Base-by-base conservation (phyloP, 2,797 vertebrate genomes). In the Neoniphon sammara region DNA sequence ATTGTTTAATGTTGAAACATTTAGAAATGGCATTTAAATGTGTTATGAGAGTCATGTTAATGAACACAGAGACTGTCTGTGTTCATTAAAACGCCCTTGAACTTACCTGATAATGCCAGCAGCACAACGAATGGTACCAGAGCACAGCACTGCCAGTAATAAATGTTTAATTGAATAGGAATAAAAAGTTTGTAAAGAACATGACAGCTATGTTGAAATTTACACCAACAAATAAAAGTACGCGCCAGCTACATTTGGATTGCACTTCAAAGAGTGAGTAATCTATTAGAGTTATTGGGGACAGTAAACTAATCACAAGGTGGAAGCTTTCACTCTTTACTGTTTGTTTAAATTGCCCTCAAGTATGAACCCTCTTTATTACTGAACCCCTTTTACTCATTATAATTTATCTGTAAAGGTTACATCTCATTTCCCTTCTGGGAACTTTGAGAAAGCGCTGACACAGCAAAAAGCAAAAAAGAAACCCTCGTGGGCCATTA, bases 371-470 rank as follows among this genome's bases (percentile, higher is more conserved):
- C 70, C 10, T 34, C 49, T 70, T 80, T 63, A 14, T 50, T 20
- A 10, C 77, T 59, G 52, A 44, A 49, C 23, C 70, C 61, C 66
- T 85, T n/a, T 59, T 57, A 46, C 70, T 80, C 64, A 73, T 78
- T 80, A 62, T 70, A 58, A 78, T 81, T 66, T 75, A 81, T 76
- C 75, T 69, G 74, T 52, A 83, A 87, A 90, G 83, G 87, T 88
- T 76, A 84, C 67, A 67, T 82, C 80, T 83, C 73, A 81, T 77
- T 81, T 83, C 59, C 66, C 68, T 36, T 49, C 62, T 67, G 58
- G 64, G 30, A 83, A 83, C 63, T 84, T 70, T 47, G 42, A 54
- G 9, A 83, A 87, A 84, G 59, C 80, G 82, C 82, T 80, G 70
- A 81, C 46, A n/a, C 7, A 6, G 47, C 31, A 65, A 67, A 72